Evolutionary conservation across 1,140 invertebrate species (phyloP), one percentile per base, ranked within the genome.

Genomic region (Drosophila serrata): DNA sequence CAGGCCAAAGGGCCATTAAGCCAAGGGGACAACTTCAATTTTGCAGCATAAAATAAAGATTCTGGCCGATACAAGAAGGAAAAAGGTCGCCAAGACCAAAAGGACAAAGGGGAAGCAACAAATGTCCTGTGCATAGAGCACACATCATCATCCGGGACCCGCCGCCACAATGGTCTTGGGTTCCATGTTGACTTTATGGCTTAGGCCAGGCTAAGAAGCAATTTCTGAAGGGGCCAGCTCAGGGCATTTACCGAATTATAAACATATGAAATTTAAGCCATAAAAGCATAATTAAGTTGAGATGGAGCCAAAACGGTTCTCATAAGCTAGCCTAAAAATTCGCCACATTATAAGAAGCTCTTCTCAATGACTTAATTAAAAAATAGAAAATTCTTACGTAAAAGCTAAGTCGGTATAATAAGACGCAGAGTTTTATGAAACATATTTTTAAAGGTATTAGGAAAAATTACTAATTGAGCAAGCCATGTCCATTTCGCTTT

Each of bases 41-140:
- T 82, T 46, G 49, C 65, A 76, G 63, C 59, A 77, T 80, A 79
- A 75, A 69, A 61, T 79, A 46, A 68, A 80, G 65, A 72, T 76
- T 88, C 69, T 73, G 22, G 42, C 59, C 67, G 78, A 74, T 77
- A 74, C 69, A 67, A 56, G 39, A 46, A 55, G 56, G 45, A 53
- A 64, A 81, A 82, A 82, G 82, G 76, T 88, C 76, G 35, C 45
- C 67, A 45, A 24, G 53, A 48, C 63, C 17, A 74, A 74, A 63
- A 75, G 76, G 76, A 49, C 81, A 76, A 61, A 56, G 48, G 27
- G 57, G 40, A 70, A 65, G 67, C 59, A 77, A 63, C 57, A 84
- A 84, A 77, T 80, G 73, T 80, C 73, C 64, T 61, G 40, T 19
- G 55, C 62, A 77, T 53, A 51, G 61, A 22, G 63, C 51, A 73